These are phyloP conservation scores for Pterostichus madidus DNA, from an alignment of 2,888 invertebrate genomes.

Conservation along the genomic window DNA sequence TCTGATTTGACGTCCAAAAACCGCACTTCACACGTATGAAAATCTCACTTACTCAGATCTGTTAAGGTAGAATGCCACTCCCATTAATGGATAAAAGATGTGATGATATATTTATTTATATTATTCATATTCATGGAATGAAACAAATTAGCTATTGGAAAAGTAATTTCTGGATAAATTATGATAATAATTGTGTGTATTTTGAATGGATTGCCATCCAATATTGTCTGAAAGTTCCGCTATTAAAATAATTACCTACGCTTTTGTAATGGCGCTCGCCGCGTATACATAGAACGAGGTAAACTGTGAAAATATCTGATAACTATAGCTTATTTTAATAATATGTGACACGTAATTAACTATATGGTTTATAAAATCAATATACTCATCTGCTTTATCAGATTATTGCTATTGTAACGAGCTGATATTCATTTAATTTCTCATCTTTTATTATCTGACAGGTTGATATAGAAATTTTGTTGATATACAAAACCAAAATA, in stretches of 20 bases:
- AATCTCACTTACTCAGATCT: too few relatives aligned
- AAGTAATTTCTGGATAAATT: too few relatives aligned
- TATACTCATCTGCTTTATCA: not conserved
- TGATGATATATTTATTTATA: too few relatives aligned
- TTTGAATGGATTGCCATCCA: too few relatives aligned
- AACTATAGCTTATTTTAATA: slow-evolving; percentile 23
- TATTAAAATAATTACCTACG: slow-evolving; percentile 7
- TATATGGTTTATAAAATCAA: slow-evolving; percentile 32
- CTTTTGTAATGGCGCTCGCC: not conserved
- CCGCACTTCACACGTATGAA: too few relatives aligned
- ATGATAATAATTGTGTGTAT: too few relatives aligned
- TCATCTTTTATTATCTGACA: slow-evolving; percentile 16
- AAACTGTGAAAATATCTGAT: slow-evolving; percentile 11
- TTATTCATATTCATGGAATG: too few relatives aligned
- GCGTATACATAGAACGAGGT: not conserved
- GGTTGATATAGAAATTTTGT: slow-evolving; percentile 10
- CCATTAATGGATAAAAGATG: too few relatives aligned
- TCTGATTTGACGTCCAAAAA: too few relatives aligned
- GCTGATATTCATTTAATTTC: slow-evolving; percentile 25
- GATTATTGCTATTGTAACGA: slow-evolving; percentile 3
- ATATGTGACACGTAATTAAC: slow-evolving; percentile 27
- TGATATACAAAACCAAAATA: not conserved
- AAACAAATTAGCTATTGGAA: too few relatives aligned
- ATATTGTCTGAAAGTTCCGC: not conserved
- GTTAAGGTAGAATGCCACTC: too few relatives aligned